These are phyloP conservation scores for Podotricha telesiphe DNA, from an alignment of 2,888 invertebrate species.

Conservation along the genomic window DNA sequence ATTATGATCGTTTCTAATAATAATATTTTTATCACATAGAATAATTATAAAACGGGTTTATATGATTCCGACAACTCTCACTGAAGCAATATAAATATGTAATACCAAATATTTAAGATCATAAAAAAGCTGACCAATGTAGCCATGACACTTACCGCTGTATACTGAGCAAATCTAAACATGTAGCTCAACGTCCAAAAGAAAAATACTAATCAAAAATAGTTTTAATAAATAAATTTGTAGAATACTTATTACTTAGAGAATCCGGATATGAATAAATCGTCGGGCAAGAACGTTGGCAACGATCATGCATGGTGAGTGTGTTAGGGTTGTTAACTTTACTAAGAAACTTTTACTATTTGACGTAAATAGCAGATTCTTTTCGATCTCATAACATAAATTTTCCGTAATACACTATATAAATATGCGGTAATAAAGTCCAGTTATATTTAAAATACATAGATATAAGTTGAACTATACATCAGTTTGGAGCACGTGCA, in stretches of 20 bases:
- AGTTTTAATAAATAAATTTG: constrained; percentile 45
- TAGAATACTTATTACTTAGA: constrained; percentile 52
- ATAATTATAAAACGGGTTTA: constrained; percentile 11
- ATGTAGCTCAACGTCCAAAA: too few relatives aligned
- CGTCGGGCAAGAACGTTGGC: constrained; percentile 63
- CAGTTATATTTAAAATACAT: neutral
- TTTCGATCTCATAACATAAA: too few relatives aligned
- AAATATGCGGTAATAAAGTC: too few relatives aligned
- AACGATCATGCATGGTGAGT: constrained; percentile 54
- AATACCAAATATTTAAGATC: neutral
- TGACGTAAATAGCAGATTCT: neutral
- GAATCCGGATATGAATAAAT: constrained; percentile 80
- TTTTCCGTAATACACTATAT: too few relatives aligned
- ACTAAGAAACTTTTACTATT: neutral
- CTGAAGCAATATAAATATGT: constrained; percentile 3
- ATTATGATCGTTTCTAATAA: constrained; percentile 11
- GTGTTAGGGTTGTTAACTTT: constrained; percentile 13
- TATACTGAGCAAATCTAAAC: constrained; percentile 22
- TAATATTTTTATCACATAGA: neutral
- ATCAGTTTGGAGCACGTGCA: neutral
- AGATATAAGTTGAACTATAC: neutral
- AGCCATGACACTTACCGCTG: neutral
- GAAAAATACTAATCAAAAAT: constrained; percentile 18
- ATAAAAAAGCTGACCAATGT: neutral
- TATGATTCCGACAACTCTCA: neutral